Base-by-base conservation (phyloP, 2,888 invertebrate species). In the Spodoptera littoralis region DNA sequence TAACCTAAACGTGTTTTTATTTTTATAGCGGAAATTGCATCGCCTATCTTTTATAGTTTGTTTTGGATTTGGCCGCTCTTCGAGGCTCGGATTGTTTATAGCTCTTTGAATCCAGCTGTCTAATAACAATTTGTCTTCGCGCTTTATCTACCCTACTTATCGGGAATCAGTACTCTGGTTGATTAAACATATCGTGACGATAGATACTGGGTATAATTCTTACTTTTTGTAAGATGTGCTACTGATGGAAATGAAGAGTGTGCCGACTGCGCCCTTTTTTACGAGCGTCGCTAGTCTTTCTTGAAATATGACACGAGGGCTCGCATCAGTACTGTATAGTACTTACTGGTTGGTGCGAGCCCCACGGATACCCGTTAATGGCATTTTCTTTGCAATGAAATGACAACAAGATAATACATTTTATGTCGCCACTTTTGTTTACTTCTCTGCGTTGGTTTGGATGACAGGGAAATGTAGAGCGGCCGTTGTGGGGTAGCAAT, bases 381-480 rank as follows among this genome's bases (percentile, higher is more conserved):
- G 70, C 67, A 75, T 78, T 81, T 80, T 77, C 81, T 67, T 62
- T 55, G 71, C 73, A 79, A 81, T 80, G 69, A 76, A 79, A 83
- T 81, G 84, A 76, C 78, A 57, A 77, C 83, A 84, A 84, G 85
- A 91, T 90, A 92, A 92, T 91, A 91, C 89, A 88, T 91, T 92
- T 91, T 88, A 90, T 87, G 84, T 84, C 85, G 87, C 87, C 84
- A 86, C 87, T 90, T 88, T 89, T 91, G 89, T 91, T 91, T 89
- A 88, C 84, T 88, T 87, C 87, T 88, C 88, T 88, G 85, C 75
- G 78, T 82, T 79, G 81, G 84, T 84, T 84, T 79, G 77, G 83
- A 82, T 84, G 84, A 82, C 82, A 81, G 78, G 75, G 58, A 79
- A 85, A 86, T 84, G 82, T 84, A 65, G 79, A 82, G 65, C 76